Percentiles rank a stretch among this genome's conserved stretches.
phyloP scores from a whole-genome alignment of 2,797 vertebrate genomes.

The Chiloscyllium punctatum region DNA sequence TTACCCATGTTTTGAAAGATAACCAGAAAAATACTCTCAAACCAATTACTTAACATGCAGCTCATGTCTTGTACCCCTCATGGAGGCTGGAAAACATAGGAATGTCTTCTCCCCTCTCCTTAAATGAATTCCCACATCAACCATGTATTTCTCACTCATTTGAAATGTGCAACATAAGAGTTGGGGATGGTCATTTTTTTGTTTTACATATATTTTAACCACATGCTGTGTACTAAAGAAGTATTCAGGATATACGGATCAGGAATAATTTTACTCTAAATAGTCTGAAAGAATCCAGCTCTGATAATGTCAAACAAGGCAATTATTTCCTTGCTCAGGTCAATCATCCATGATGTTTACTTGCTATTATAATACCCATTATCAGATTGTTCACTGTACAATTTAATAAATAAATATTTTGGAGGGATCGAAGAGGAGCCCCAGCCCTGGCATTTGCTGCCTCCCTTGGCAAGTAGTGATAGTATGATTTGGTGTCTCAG shows the following conservation, averaged over 20 bases:
- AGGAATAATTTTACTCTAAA: slow-evolving; percentile 8
- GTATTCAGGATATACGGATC: not conserved
- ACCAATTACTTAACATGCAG: too few relatives aligned
- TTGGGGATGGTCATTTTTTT: not conserved
- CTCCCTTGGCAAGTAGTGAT: not conserved
- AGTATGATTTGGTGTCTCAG: slow-evolving; percentile 22
- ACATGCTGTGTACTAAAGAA: not conserved
- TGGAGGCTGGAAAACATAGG: too few relatives aligned
- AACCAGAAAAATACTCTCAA: too few relatives aligned
- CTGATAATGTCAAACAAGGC: not conserved
- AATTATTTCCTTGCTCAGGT: not conserved
- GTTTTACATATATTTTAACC: not conserved
- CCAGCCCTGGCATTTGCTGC: not conserved
- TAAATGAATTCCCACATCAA: not conserved
- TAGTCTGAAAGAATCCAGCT: not conserved
- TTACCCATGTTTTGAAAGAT: too few relatives aligned
- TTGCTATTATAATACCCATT: slow-evolving; percentile 16
- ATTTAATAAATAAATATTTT: slow-evolving; percentile 23
- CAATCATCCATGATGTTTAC: not conserved
- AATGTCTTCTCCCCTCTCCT: too few relatives aligned
- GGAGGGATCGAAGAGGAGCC: not conserved
- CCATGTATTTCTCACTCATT: too few relatives aligned
- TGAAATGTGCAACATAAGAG: not conserved
- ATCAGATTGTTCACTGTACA: not conserved
- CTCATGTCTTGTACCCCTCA: too few relatives aligned